Conservation (phyloP, 2,113 vertebrate species). For the Serilophus lunatus region DNA sequence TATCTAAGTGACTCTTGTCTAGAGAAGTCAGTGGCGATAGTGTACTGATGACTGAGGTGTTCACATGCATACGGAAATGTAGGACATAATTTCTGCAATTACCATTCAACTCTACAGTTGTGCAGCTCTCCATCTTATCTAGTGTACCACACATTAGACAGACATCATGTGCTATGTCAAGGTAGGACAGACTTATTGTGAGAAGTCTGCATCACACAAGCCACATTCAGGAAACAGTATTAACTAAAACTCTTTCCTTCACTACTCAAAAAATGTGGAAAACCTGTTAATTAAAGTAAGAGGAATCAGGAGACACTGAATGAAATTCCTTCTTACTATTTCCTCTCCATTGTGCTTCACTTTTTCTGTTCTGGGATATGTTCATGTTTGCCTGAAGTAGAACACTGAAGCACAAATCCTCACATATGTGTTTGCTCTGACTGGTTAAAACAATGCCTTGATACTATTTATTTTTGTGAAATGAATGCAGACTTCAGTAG, state of each 20-base stretch:
- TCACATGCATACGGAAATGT: neutral
- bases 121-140: neutral
- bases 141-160: neutral
- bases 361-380: neutral
- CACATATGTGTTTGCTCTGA: neutral
- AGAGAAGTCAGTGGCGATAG: neutral
- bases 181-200: neutral
- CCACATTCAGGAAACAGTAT: neutral
- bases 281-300: neutral
- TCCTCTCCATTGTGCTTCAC: neutral
- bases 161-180: accelerated
- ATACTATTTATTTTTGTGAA: slow-evolving; percentile 30
- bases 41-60: neutral
- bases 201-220: neutral
- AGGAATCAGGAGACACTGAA: neutral
- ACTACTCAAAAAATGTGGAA: neutral
- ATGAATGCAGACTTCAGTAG: neutral
- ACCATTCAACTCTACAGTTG: neutral
- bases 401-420: neutral
- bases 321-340: neutral
- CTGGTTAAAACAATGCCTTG: slow-evolving; percentile 22
- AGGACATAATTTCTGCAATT: slow-evolving; percentile 6
- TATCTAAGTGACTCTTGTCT: neutral
- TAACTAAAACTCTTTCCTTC: neutral
- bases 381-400: neutral